Evolutionary conservation across 2,113 vertebrate species (phyloP), one percentile per base, ranked within the genome.

Genomic region (Neotragus pygmaeus): DNA sequence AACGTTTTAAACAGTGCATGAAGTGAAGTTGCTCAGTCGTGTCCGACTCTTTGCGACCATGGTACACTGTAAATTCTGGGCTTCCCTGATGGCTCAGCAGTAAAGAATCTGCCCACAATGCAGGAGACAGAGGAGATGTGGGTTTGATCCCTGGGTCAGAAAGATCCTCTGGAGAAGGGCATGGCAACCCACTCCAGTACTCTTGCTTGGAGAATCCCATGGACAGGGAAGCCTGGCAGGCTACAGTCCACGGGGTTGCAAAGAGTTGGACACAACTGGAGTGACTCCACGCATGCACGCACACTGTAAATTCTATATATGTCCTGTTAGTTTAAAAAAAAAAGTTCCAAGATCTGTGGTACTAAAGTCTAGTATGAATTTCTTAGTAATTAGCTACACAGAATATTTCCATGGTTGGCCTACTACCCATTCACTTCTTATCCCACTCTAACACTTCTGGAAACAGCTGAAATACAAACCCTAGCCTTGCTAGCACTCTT

Each of bases 281-380:
- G 66, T 14, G 21, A 73, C 21, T 25, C 12, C 70, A 39, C 0
- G 4, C n/a, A 70, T 36, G n/a, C 64, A 70, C 4, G 0, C 36
- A 39, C 19, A 5, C 7, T 62, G 21, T 77, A 88, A 88, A 58
- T 93, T 87, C 55, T 66, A 55, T 23, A 6, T 53, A 27, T 10
- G 16, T 77, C 58, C 27, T 57, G 2, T 70, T 70, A 2, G 14
- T 80, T 82, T 15, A 14, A 73, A 81, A 77, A 57, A 58, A 66
- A 66, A 86, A 64, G 27, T 87, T 78, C 49, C 57, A 43, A 91
- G 27, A 47, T 49, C 49, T 14, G 4, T 81, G 45, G 6, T 55
- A 17, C 30, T 30, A 39, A 25, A 73, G 8, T 39, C 51, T 49
- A 51, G 33, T 75, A 45, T 49, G 58, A 88, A 88, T 75, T 75